Conservation (phyloP, 2,797 vertebrate species). For the Platyrinchus mystaceus region DNA sequence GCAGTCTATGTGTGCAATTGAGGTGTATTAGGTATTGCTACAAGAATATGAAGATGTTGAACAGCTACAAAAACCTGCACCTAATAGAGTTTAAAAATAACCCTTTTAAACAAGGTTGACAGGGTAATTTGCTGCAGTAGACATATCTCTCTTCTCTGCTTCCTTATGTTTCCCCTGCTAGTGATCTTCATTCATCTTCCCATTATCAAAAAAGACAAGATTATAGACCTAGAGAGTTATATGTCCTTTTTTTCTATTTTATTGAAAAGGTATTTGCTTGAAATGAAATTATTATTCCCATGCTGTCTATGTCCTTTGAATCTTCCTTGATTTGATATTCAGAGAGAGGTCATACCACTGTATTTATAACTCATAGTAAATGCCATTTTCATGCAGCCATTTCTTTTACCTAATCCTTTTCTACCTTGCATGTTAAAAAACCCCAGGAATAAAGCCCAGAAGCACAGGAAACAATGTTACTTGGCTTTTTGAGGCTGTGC, state of each 20-base stretch:
- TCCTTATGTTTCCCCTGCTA: conserved; percentile 68
- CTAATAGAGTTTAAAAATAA: conserved; percentile 65
- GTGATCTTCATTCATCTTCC: conserved; percentile 69
- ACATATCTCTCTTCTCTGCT: conserved; percentile 44
- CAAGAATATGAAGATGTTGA: conserved; percentile 48
- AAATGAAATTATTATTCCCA: conserved; percentile 64
- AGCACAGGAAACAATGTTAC: neutral
- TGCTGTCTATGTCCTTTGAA: conserved; percentile 47
- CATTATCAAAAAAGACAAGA: conserved; percentile 67
- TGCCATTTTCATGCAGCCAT: conserved; percentile 15
- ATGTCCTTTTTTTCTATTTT: conserved; percentile 43
- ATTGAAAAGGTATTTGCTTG: conserved; percentile 65
- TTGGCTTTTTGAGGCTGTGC: neutral
- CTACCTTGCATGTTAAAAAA: neutral
- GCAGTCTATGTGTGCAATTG: neutral
- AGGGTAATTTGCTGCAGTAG: conserved; percentile 66
- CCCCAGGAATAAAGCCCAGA: neutral
- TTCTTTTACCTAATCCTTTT: conserved; percentile 2
- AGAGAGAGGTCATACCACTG: conserved; percentile 36
- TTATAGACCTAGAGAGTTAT: conserved; percentile 62
- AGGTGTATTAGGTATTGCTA: neutral
- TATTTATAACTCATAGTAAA: conserved; percentile 39
- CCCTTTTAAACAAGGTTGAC: conserved; percentile 68
- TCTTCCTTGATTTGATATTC: conserved; percentile 55
- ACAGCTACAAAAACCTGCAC: conserved; percentile 26